Conservation (phyloP, 2,113 vertebrate genomes). For the Crotalus horridus region DNA sequence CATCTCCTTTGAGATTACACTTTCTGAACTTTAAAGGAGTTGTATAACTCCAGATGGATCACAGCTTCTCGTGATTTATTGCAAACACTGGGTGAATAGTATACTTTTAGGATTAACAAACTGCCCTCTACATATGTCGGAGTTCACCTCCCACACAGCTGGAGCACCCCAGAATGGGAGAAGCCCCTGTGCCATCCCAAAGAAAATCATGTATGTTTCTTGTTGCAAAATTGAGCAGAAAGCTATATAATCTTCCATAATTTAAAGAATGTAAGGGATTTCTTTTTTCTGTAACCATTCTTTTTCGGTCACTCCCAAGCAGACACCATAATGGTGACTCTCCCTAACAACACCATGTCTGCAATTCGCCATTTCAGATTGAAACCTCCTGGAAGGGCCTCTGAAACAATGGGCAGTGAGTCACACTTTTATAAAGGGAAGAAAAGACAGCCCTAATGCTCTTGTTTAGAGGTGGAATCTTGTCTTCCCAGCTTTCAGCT, state of each 20-base stretch:
- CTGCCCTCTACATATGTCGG: background rate
- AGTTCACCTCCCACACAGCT: background rate
- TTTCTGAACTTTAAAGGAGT: background rate
- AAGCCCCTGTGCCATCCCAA: background rate
- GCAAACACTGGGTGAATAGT: background rate
- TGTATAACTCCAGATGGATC: background rate
- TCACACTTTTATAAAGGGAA: slow-evolving; percentile 28
- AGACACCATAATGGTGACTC: background rate
- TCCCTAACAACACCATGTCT: background rate
- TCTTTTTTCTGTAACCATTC: background rate
- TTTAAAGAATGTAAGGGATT: background rate
- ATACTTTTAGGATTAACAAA: background rate
- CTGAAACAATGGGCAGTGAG: slow-evolving; percentile 1
- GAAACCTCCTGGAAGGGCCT: slow-evolving; percentile 8
- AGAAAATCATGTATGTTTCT: background rate
- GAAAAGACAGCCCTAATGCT: slow-evolving; percentile 47
- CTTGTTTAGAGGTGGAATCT: slow-evolving; percentile 53
- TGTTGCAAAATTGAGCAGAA: background rate
- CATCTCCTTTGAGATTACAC: background rate
- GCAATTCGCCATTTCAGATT: background rate
- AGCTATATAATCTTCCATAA: background rate
- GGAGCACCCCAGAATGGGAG: background rate
- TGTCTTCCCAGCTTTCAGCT: slow-evolving; percentile 55
- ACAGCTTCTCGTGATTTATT: background rate
- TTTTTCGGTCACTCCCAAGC: background rate